Evolutionary conservation across 2,113 vertebrate species (phyloP), one percentile per base, ranked within the genome.

Genomic region (Forbesichthys agassizii): DNA sequence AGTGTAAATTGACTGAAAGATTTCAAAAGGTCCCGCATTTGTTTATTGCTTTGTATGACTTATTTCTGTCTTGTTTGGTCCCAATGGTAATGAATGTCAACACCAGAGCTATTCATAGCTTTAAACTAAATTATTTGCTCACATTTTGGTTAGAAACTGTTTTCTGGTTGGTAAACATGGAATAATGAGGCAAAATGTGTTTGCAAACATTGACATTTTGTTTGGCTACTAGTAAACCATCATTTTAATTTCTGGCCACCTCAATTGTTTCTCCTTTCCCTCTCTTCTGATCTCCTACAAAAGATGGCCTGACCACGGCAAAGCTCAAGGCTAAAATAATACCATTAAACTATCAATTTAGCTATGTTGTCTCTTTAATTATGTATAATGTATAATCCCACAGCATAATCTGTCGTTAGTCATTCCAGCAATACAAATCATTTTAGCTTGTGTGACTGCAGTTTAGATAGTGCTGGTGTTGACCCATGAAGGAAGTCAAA

Each of bases 401-500:
- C 63, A 78, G 49, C 58, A 52, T 48, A 69, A 42, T 58, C 8
- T 61, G 49, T 70, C 42, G 69, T 78, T 64, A 81, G 61, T 68
- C 66, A 75, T 74, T 74, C 52, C 11, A n/a, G 33, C 61, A 68
- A n/a, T 33, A 59, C 0, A 14, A 33, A 73, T 52, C 54, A 80
- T 79, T 9, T 80, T 82, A 73, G 33, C 76, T 73, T 56, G 59
- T 61, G 55, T 60, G 72, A 70, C 54, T 68, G 58, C 48, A 73
- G 67, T 75, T 75, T 73, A 75, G 65, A 77, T 70, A 81, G 74
- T 62, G 36, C 33, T 60, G 59, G 52, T 61, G 66, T 82, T 74
- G 62, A 27, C 27, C 27, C 76, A 82, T 84, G 74, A 75, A 58
- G 55, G 48, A 69, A 77, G 82, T 83, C 68, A 78, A 66, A 62